Evolutionary conservation across 2,888 invertebrate genomes (phyloP).

Genomic region (Gastracanthus pulcherrimus): DNA sequence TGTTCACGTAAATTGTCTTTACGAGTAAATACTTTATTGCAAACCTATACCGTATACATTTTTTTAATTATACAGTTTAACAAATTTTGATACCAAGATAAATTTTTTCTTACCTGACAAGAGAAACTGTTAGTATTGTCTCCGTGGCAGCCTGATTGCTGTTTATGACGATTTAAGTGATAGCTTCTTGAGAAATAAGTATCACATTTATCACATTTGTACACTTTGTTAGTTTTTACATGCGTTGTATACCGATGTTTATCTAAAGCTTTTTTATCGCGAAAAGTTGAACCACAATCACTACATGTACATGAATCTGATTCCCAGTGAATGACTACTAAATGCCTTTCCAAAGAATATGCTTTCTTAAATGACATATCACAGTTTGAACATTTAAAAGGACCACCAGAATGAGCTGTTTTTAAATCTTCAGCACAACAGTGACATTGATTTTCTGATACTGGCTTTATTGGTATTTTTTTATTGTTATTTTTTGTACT

Average conservation of each 20-base stretch:
- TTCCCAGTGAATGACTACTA: constrained; percentile 84
- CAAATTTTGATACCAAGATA: neutral
- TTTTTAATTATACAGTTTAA: neutral
- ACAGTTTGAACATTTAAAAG: constrained; percentile 81
- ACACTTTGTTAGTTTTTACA: constrained; percentile 78
- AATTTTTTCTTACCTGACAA: constrained; percentile 78
- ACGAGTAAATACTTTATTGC: constrained; percentile 80
- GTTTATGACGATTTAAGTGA: constrained; percentile 79
- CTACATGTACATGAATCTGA: constrained; percentile 82
- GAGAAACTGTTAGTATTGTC: constrained; percentile 79
- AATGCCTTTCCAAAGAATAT: constrained; percentile 83
- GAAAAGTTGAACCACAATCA: constrained; percentile 84
- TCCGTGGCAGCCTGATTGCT: constrained; percentile 79
- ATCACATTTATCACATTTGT: constrained; percentile 77
- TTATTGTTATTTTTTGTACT: constrained; percentile 63
- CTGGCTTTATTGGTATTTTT: constrained; percentile 70
- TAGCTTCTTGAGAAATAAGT: constrained; percentile 79
- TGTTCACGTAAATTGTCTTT: constrained; percentile 87
- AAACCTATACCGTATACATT: constrained; percentile 75
- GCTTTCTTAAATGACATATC: constrained; percentile 86
- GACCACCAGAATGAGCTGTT: constrained; percentile 80
- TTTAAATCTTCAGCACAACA: constrained; percentile 81
- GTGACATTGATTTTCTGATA: constrained; percentile 77
- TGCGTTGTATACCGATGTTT: constrained; percentile 83
- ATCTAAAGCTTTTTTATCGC: constrained; percentile 81